A percentile compares a stretch with the other conserved stretches of the same genome.
Conservation (phyloP, 2,888 invertebrate genomes). For the Alcis repandata region DNA sequence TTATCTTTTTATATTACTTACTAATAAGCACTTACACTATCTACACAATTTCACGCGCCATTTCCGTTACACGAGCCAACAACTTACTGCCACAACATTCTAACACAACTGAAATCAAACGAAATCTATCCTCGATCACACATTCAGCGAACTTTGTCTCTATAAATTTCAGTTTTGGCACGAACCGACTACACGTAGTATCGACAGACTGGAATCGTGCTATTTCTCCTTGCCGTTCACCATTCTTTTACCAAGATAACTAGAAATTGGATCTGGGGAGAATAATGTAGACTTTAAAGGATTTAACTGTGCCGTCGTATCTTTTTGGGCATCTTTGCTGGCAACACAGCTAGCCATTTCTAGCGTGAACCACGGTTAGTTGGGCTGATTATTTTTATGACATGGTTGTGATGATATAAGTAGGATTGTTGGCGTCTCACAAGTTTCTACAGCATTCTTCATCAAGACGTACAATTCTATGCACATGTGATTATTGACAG, state of each 20-base stretch:
- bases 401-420: not conserved
- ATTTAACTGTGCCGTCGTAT: slow-evolving; percentile 52
- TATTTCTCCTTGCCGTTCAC: slow-evolving; percentile 54
- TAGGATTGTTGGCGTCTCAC: not conserved
- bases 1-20: slow-evolving; percentile 5
- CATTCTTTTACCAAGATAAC: slow-evolving; percentile 66
- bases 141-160: slow-evolving; percentile 65
- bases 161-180: slow-evolving; percentile 76
- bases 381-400: slow-evolving; percentile 25
- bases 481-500: not conserved
- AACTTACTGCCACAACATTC: slow-evolving; percentile 32
- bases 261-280: slow-evolving; percentile 51
- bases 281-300: slow-evolving; percentile 59
- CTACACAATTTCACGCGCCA: slow-evolving; percentile 1
- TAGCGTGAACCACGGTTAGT: slow-evolving; percentile 30
- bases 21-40: slow-evolving; percentile 7
- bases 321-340: slow-evolving; percentile 48
- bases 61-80: slow-evolving; percentile 7
- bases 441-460: not conserved
- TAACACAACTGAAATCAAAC: slow-evolving; percentile 41
- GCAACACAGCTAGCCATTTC: slow-evolving; percentile 42
- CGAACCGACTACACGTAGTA: slow-evolving; percentile 55
- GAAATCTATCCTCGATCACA: slow-evolving; percentile 53
- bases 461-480: not conserved
- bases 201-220: slow-evolving; percentile 63